A percentile compares a stretch with the other conserved stretches of the same genome.
phyloP scores from a whole-genome alignment of 2,113 vertebrate species.

The Heliornis fulica region DNA sequence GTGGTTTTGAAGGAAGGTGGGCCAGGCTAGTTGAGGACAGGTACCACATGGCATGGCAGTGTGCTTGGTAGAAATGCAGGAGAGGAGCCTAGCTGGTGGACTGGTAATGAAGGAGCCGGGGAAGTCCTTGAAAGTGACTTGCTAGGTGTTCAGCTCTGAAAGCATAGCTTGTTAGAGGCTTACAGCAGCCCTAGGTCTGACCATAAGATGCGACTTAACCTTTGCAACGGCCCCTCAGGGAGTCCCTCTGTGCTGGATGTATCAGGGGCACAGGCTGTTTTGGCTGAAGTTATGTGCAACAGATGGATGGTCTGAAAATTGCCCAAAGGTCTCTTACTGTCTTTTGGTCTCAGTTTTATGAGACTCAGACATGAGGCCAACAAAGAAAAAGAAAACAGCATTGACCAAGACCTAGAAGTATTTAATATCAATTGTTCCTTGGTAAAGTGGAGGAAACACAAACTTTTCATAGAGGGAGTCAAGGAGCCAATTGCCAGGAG shows the following conservation, averaged over 20 bases:
- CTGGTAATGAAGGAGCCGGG: background rate
- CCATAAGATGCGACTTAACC: background rate
- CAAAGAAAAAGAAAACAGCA: background rate
- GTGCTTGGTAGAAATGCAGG: background rate
- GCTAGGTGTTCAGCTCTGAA: background rate
- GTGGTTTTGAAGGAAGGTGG: background rate
- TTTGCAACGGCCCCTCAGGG: rapidly evolving
- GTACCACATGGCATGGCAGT: rapidly evolving
- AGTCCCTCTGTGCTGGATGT: rapidly evolving
- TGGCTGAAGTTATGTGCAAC: background rate
- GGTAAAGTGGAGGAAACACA: background rate
- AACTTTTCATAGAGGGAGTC: background rate
- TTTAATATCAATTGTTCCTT: background rate
- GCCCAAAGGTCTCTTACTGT: background rate
- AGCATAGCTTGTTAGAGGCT: background rate
- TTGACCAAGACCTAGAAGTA: background rate
- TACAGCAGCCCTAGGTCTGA: background rate
- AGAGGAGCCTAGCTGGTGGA: background rate
- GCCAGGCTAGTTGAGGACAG: background rate
- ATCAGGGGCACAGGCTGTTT: background rate
- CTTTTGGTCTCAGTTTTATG: background rate
- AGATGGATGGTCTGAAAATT: background rate
- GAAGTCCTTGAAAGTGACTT: background rate
- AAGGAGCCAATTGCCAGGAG: background rate
- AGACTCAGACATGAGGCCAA: background rate